phyloP scores from a whole-genome alignment of 2,888 invertebrate genomes.

The Lathronympha strigana region DNA sequence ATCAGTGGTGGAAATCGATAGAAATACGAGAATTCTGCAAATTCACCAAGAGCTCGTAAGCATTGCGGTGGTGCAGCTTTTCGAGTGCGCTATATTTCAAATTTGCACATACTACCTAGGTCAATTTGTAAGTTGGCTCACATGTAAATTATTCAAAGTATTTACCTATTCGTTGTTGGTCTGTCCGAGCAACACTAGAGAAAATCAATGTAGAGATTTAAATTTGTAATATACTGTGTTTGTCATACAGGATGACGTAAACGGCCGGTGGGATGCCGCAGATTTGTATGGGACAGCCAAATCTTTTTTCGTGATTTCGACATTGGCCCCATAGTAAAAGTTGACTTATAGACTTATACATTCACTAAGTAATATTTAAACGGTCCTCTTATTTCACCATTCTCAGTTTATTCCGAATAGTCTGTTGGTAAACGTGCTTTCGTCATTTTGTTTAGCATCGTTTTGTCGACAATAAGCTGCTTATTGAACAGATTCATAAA shows the following conservation, averaged over 20 bases:
- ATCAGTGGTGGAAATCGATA: neutral
- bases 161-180: slow-evolving; percentile 26
- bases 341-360: too few species aligned
- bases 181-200: slow-evolving; percentile 18
- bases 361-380: too few species aligned
- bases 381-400: too few species aligned
- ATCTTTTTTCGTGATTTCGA: too few species aligned
- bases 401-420: too few species aligned
- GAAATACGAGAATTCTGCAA: neutral
- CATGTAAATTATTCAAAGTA: slow-evolving; percentile 27
- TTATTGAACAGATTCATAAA: slow-evolving; percentile 20
- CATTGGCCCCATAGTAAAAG: too few species aligned
- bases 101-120: slow-evolving; percentile 22
- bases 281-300: too few species aligned
- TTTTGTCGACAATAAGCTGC: slow-evolving; percentile 9
- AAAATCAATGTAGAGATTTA: slow-evolving; percentile 14
- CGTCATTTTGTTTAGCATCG: neutral
- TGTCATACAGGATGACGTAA: neutral
- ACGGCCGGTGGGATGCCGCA: too few species aligned
- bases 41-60: neutral
- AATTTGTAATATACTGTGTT: too few species aligned
- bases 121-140: slow-evolving; percentile 2
- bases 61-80: neutral
- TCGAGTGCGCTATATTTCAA: slow-evolving; percentile 20
- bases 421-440: too few species aligned